Base-by-base conservation (phyloP, 2,888 invertebrate genomes). In the Adineta ricciae region DNA sequence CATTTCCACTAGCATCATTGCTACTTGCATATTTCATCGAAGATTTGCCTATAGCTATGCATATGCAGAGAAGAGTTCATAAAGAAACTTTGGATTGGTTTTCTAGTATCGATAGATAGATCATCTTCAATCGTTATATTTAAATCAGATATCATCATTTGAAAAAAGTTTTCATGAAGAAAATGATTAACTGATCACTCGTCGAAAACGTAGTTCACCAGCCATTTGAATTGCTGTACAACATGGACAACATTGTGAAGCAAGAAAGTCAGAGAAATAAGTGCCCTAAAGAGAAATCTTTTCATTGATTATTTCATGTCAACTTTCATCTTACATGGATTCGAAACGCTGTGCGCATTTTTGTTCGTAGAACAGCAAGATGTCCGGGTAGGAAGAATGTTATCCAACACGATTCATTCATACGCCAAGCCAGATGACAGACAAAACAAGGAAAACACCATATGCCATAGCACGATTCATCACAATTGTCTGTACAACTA, bases 391-490 rank as follows among this genome's bases (percentile, higher is more conserved):
- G 32, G 32, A 27, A 64, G 21, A 27, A 64, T 32, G 64, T 64
- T 64, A 64, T 32, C 64, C 64, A 64, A 32, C 64, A 64, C 4
- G 32, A 32, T 64, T 64, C 64, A 64, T 64, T 64, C 64, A 64
- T 64, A 32, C 64, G 27, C 64, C 64, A 64, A 27, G 32, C 64
- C 1, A 64, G 8, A 32, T 64, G 64, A 64, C 64, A 64, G 4
- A 32, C 64, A n/a, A 64, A 64, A 64, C 64, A 64, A 5, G 64
- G 64, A 64, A 64, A 64, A 64, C 64, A 64, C 64, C 64, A 64
- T 27, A 32, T 32, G 3, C 32, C 8, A 32, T 78, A 78, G 9
- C 73, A 78, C 24, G 73, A 11, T 41, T 78, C 73, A 41, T 78
- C 73, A n/a, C 73, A 78, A 8, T 78, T 24, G 21, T 38, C 14